Evolutionary conservation across 2,113 vertebrate species (phyloP).

Genomic region (Larimichthys crocea): DNA sequence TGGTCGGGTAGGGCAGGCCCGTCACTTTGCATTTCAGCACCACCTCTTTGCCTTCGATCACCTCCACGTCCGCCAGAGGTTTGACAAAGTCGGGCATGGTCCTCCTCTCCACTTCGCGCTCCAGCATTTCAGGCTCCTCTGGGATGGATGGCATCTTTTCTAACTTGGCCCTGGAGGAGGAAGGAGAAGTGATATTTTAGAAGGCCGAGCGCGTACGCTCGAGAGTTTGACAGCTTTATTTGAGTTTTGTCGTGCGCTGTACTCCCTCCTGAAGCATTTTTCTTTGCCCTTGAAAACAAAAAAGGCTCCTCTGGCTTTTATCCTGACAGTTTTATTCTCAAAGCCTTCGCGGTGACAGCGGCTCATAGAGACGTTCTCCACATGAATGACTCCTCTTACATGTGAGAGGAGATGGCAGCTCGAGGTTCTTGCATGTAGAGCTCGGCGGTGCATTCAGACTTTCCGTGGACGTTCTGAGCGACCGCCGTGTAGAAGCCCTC

Average conservation of each 20-base stretch:
- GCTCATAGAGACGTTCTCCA: neutral
- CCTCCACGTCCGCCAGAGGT: conserved; percentile 91
- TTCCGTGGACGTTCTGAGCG: conserved; percentile 87
- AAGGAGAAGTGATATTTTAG: neutral
- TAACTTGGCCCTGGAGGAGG: conserved; percentile 87
- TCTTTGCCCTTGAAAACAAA: neutral
- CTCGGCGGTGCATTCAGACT: conserved; percentile 89
- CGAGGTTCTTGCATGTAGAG: conserved; percentile 92
- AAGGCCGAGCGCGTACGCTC: neutral
- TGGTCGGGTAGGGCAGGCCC: conserved; percentile 93
- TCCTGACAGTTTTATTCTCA: neutral
- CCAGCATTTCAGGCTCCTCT: conserved; percentile 91
- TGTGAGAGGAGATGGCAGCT: conserved; percentile 87
- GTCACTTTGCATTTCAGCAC: conserved; percentile 92
- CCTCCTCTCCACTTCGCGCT: conserved; percentile 89
- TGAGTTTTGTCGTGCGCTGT: neutral
- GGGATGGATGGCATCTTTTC: conserved; percentile 99
- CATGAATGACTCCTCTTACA: conserved; percentile 78
- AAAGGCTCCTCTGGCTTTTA: neutral
- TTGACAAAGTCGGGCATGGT: conserved; percentile 95
- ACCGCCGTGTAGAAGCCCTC: conserved; percentile 90
- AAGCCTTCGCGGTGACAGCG: neutral
- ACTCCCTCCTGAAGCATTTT: neutral
- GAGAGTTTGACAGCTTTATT: neutral
- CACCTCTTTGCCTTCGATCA: conserved; percentile 91